Evolutionary conservation across 2,888 invertebrate genomes (phyloP), one percentile per base, ranked within the genome.

Genomic region (Ganaspis brasiliensis): DNA sequence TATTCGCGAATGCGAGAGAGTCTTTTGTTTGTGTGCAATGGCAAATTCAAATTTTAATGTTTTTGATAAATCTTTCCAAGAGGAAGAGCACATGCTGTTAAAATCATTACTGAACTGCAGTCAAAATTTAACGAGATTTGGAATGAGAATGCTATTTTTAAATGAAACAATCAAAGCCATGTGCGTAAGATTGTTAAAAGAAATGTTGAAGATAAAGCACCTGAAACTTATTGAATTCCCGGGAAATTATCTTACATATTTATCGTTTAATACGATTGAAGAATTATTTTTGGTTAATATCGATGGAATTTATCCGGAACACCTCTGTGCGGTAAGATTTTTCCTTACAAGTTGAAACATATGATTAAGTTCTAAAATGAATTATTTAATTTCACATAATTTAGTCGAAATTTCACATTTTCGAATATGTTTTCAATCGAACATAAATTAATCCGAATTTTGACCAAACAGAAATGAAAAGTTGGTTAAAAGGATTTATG

Each of bases 221-320:
- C 24, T 67, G 1, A 67, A 21, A 24, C 67, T 67, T 24, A 45
- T 21, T 8, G 24, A 40, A n/a, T 40, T 40, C 24, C 67, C 40
- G 1, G 67, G 67, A n/a, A 40, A 21, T 8, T 21, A 19, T n/a
- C 14, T 45, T n/a, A 21, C 40, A 14, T 40, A 67, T 67, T 67
- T 67, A 21, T 67, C 67, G 14, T 67, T 67, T 40, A 45, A 67
- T 9, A 67, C 67, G n/a, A 67, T 67, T 67, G 67, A 67, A 40
- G 67, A 67, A 24, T 67, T 67, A 24, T 40, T 67, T 21, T 24
- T 67, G 8, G 45, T n/a, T 24, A 45, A n/a, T 3, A 40, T n/a
- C 8, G 40, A 67, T 14, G 67, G 67, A 67, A 67, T 67, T 5
- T 45, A 45, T 26, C 67, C 67, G n/a, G 45, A 40, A n/a, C 67